These are phyloP conservation scores for Trichogramma pretiosum DNA, from an alignment of 1,140 invertebrate species.

Conservation along the genomic window DNA sequence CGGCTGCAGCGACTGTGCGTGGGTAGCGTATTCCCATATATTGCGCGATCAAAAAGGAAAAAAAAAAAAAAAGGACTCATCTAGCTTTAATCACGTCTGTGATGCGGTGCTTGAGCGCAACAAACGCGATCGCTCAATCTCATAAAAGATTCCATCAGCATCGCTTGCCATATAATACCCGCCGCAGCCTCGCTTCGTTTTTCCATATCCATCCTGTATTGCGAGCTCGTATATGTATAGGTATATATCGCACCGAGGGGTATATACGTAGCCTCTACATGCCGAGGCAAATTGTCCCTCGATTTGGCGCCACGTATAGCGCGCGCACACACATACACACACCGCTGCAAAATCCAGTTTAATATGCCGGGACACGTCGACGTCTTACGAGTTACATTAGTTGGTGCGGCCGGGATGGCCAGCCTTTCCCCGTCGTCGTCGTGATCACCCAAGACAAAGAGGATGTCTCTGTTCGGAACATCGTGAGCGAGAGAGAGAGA, in stretches of 20 bases:
- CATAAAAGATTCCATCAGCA: conserved; percentile 11
- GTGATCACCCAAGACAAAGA: neutral
- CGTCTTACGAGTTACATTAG: conserved; percentile 25
- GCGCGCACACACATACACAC: no score
- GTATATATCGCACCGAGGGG: no score
- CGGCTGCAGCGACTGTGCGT: neutral
- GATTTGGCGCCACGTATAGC: conserved; percentile 18
- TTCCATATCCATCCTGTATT: neutral
- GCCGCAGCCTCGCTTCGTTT: neutral
- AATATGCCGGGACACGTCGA: conserved; percentile 24
- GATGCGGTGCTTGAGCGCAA: no score
- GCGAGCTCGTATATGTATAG: neutral
- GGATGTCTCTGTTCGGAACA: conserved; percentile 3
- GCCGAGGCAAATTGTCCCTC: no score
- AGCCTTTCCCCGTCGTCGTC: no score
- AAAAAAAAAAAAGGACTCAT: neutral
- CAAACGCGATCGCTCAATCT: neutral
- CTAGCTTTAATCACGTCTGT: no score
- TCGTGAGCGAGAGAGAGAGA: conserved; percentile 6
- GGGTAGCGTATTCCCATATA: neutral
- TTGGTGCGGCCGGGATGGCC: no score
- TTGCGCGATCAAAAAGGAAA: neutral
- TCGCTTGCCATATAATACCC: neutral
- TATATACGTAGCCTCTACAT: no score
- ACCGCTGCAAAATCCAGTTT: conserved; percentile 23